phyloP scores from a whole-genome alignment of 2,888 invertebrate genomes.

The Lithophane socia region DNA sequence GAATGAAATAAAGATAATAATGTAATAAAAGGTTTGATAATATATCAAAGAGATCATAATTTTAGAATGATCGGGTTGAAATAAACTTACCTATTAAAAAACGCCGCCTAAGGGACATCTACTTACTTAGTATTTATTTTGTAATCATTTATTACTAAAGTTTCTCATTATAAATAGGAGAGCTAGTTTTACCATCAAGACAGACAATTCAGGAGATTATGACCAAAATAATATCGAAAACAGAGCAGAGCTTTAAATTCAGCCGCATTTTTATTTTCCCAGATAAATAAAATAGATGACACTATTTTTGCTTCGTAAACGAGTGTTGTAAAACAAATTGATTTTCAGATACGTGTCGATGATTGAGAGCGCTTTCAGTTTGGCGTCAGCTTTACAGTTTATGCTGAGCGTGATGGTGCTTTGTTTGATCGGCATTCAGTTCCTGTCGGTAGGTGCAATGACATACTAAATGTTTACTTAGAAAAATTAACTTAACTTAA shows the following conservation, averaged over 20 bases:
- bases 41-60: not conserved
- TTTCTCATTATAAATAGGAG: not conserved
- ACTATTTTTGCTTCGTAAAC: slow-evolving; percentile 57
- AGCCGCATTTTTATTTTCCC: slow-evolving; percentile 18
- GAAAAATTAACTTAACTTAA: not conserved
- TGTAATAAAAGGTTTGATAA: not conserved
- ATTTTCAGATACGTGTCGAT: slow-evolving; percentile 86
- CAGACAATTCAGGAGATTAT: not conserved
- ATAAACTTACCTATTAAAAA: not conserved
- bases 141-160: not conserved
- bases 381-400: slow-evolving; percentile 87
- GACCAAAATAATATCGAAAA: not conserved
- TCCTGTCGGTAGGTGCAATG: slow-evolving; percentile 81
- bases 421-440: slow-evolving; percentile 86
- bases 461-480: not conserved
- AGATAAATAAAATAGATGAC: slow-evolving; percentile 54
- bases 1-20: not conserved
- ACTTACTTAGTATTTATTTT: not conserved
- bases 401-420: slow-evolving; percentile 89
- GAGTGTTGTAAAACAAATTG: slow-evolving; percentile 62
- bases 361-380: slow-evolving; percentile 87
- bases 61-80: not conserved
- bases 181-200: not conserved
- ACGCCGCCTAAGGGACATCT: too few relatives aligned
- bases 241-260: slow-evolving; percentile 5